Conservation (phyloP, 1,140 invertebrate genomes). For the Agraylea sexmaculata region DNA sequence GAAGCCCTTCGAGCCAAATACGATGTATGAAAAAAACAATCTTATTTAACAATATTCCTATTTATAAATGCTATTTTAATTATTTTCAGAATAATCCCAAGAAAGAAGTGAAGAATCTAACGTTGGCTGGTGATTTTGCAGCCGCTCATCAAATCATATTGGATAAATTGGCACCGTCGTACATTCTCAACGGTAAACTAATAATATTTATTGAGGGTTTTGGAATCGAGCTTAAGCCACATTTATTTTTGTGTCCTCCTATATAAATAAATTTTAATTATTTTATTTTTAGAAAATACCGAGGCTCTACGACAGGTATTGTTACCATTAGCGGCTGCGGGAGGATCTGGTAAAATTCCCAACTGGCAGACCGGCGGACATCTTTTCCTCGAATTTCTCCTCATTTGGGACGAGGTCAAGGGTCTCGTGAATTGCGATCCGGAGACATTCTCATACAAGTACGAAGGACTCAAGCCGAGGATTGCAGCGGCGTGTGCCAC, state of each 20-base stretch:
- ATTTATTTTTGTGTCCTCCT: neutral
- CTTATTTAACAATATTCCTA: constrained; percentile 10
- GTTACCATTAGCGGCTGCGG: constrained; percentile 26
- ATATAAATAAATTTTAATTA: neutral
- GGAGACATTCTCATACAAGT: constrained; percentile 20
- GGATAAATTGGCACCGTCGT: constrained; percentile 61
- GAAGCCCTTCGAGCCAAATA: constrained; percentile 53
- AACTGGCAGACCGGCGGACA: constrained; percentile 45
- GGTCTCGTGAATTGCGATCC: constrained; percentile 27
- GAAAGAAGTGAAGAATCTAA: constrained; percentile 45
- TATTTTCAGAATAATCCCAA: constrained; percentile 26
- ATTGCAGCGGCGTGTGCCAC: constrained; percentile 26
- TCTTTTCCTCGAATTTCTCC: constrained; percentile 56
- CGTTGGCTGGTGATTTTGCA: constrained; percentile 62
- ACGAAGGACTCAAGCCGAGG: constrained; percentile 23
- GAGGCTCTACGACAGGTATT: constrained; percentile 49
- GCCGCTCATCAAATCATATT: constrained; percentile 65
- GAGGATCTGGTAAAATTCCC: constrained; percentile 24
- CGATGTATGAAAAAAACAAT: constrained; percentile 35
- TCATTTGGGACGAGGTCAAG: constrained; percentile 40
- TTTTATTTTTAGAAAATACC: constrained; percentile 46
- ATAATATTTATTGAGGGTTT: constrained; percentile 1
- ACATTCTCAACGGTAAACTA: constrained; percentile 62
- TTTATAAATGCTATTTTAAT: too few species aligned
- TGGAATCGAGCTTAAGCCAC: neutral